Conservation (phyloP, 1,140 invertebrate species). For the Scaptomyza montana region DNA sequence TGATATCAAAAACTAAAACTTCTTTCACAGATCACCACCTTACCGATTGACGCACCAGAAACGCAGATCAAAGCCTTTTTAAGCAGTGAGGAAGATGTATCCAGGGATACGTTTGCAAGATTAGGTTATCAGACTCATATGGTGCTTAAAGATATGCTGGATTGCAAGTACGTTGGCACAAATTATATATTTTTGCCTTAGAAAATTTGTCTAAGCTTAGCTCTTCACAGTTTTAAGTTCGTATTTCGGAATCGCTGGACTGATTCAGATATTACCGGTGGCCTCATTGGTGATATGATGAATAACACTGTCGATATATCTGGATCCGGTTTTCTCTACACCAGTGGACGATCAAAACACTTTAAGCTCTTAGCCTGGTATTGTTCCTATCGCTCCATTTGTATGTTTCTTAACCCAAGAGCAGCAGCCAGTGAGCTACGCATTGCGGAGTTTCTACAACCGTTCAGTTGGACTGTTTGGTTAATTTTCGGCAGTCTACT, state of each 20-base stretch:
- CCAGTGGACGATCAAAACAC: slow-evolving; percentile 32
- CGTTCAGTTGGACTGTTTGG: slow-evolving; percentile 74
- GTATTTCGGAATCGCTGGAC: slow-evolving; percentile 68
- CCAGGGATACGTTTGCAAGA: slow-evolving; percentile 48
- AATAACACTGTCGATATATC: slow-evolving; percentile 55
- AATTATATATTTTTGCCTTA: not conserved
- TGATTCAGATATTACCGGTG: slow-evolving; percentile 58
- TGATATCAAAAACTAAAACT: no score
- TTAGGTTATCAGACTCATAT: slow-evolving; percentile 53
- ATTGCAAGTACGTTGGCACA: slow-evolving; percentile 55
- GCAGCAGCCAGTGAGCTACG: slow-evolving; percentile 53
- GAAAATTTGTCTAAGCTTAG: not conserved
- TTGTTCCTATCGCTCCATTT: slow-evolving; percentile 64
- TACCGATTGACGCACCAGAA: slow-evolving; percentile 38
- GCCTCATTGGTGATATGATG: slow-evolving; percentile 60
- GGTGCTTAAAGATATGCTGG: slow-evolving; percentile 54
- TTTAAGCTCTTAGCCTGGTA: slow-evolving; percentile 44
- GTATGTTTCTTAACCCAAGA: slow-evolving; percentile 72
- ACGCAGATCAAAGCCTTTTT: slow-evolving; percentile 42
- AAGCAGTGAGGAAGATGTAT: slow-evolving; percentile 23
- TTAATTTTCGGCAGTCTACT: slow-evolving; percentile 52
- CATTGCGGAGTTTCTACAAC: slow-evolving; percentile 65
- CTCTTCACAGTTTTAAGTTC: slow-evolving; percentile 39
- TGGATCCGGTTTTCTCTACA: slow-evolving; percentile 48
- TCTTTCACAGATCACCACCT: slow-evolving; percentile 31